Conservation (phyloP, 1,140 invertebrate species). For the Euwallacea similis region DNA sequence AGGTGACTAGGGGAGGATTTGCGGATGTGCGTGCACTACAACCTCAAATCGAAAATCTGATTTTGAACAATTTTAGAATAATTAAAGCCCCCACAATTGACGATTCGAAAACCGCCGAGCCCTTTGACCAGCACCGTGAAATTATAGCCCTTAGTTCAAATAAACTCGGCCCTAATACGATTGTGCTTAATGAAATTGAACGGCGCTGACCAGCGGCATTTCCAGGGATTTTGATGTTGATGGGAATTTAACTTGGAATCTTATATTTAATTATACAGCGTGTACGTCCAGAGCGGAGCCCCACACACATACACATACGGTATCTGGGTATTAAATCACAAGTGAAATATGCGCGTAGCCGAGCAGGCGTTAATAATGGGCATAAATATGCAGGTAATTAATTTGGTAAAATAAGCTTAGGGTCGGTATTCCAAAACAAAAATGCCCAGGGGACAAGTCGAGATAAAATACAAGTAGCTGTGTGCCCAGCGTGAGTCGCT, state of each 20-base stretch:
- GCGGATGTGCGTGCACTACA: no score
- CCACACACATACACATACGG: neutral
- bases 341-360: slow-evolving; percentile 18
- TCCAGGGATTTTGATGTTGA: neutral
- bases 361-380: slow-evolving; percentile 35
- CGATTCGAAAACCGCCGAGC: neutral
- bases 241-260: neutral
- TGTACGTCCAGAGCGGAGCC: no score
- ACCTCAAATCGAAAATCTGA: no score
- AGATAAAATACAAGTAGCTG: slow-evolving; percentile 40
- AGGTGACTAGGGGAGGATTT: no score
- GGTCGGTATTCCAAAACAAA: slow-evolving; percentile 12
- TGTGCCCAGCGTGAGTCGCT: slow-evolving; percentile 32
- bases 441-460: slow-evolving; percentile 15
- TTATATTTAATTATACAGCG: neutral
- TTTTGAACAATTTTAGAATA: no score
- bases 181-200: slow-evolving; percentile 26
- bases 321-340: slow-evolving; percentile 25
- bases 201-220: slow-evolving; percentile 3
- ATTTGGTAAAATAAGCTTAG: slow-evolving; percentile 36
- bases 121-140: slow-evolving; percentile 27
- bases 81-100: neutral
- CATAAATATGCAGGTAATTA: slow-evolving; percentile 38
- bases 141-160: slow-evolving; percentile 16
- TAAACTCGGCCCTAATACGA: slow-evolving; percentile 14